phyloP scores from a whole-genome alignment of 1,140 invertebrate genomes.

The Panonychus citri region DNA sequence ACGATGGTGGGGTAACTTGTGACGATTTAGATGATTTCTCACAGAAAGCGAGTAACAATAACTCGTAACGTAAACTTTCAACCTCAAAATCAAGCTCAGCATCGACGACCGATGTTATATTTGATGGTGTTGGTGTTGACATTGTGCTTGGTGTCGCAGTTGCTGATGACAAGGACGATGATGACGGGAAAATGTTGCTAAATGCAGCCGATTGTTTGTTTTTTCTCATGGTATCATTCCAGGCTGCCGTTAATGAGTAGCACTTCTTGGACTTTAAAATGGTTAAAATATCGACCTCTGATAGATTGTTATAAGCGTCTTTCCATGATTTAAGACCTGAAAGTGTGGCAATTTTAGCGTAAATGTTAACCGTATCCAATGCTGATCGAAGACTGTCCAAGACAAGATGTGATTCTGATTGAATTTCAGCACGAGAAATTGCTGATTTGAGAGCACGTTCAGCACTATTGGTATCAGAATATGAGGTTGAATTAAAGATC shows the following conservation, averaged over 20 bases:
- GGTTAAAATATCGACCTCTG: slow-evolving; percentile 7
- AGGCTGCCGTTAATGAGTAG: slow-evolving; percentile 6
- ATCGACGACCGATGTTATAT: no score
- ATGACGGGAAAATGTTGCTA: neutral
- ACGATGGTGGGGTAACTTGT: neutral
- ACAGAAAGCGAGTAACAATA: slow-evolving; percentile 4
- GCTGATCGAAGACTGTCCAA: neutral
- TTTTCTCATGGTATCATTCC: neutral
- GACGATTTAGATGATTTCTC: neutral
- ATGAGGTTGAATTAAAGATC: neutral
- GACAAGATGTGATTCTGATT: neutral
- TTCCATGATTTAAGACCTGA: slow-evolving; percentile 8
- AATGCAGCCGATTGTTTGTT: neutral
- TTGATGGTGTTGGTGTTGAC: no score
- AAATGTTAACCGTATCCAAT: neutral
- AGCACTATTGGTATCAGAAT: slow-evolving; percentile 1
- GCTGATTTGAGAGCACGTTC: slow-evolving; percentile 2
- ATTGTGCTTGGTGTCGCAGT: no score
- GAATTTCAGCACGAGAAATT: neutral
- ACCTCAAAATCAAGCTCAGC: slow-evolving; percentile 5
- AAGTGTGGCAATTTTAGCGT: slow-evolving; percentile 6
- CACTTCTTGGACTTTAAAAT: slow-evolving; percentile 7
- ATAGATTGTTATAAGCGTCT: slow-evolving; percentile 4
- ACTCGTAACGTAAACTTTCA: slow-evolving; percentile 1
- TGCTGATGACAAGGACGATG: no score